Conservation (phyloP, 2,797 vertebrate genomes). For the Lepilemur ruficaudatus region DNA sequence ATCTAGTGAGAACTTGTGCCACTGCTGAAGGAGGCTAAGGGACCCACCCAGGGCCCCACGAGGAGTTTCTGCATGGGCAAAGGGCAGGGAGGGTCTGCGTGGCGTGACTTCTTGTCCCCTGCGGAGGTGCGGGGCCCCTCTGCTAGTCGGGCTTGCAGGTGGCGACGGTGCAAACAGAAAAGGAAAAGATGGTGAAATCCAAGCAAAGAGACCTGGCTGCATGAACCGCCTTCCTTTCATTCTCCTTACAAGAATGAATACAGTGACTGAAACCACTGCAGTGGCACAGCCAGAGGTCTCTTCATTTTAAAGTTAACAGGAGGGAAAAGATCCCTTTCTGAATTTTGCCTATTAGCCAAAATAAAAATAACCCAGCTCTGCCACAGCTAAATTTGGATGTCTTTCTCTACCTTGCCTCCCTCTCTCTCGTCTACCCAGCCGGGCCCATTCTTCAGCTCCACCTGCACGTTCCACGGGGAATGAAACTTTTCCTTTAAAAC, state of each 20-base stretch:
- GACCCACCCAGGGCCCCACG: not conserved
- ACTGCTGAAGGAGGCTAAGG: not conserved
- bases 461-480: not conserved
- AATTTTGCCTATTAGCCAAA: slow-evolving; percentile 57
- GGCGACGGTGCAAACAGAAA: not conserved
- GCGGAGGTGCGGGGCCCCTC: not conserved
- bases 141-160: not conserved
- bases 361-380: slow-evolving; percentile 53
- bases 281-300: not conserved
- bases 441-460: not conserved
- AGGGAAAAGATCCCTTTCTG: not conserved
- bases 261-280: not conserved
- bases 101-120: not conserved
- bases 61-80: not conserved
- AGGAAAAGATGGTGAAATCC: not conserved
- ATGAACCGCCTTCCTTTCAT: not conserved
- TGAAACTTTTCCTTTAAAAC: not conserved
- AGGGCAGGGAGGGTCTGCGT: not conserved
- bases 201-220: not conserved
- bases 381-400: slow-evolving; percentile 13
- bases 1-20: not conserved
- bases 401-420: not conserved
- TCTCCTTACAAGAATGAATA: not conserved
- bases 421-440: not conserved
- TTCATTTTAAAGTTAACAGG: slow-evolving; percentile 20